Evolutionary conservation across 1,140 invertebrate species (phyloP).

Genomic region (Meloidogyne hapla): DNA sequence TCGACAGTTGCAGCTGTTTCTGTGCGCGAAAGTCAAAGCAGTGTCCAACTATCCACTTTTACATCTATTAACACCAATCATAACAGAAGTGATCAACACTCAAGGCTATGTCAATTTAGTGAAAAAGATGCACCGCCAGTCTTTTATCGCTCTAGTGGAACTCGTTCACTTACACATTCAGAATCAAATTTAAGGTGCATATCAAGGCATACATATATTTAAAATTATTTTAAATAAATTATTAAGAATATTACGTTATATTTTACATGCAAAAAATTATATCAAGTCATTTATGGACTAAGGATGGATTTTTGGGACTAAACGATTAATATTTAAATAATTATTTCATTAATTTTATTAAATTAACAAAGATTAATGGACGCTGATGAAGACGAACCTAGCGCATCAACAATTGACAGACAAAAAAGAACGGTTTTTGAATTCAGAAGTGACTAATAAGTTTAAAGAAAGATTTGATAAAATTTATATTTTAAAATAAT

Average conservation of each 20-base stretch:
- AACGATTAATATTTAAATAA: background rate
- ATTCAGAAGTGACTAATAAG: too few relatives aligned
- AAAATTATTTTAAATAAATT: too few relatives aligned
- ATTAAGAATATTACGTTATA: too few relatives aligned
- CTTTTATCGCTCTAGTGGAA: slow-evolving; percentile 38
- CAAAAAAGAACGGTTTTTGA: too few relatives aligned
- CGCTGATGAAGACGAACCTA: background rate
- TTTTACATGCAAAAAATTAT: too few relatives aligned
- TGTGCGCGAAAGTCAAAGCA: background rate
- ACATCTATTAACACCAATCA: slow-evolving; percentile 14
- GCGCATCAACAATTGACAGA: background rate
- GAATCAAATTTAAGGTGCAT: slow-evolving; percentile 46
- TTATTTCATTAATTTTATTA: background rate
- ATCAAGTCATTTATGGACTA: too few relatives aligned
- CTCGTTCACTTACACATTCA: slow-evolving; percentile 37
- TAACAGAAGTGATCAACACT: background rate
- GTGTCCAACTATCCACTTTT: slow-evolving; percentile 9
- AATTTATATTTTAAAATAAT: too few relatives aligned
- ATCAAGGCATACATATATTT: too few relatives aligned
- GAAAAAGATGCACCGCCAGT: slow-evolving; percentile 13
- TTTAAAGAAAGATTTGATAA: too few relatives aligned
- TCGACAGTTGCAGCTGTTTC: background rate
- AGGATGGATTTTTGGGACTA: too few relatives aligned
- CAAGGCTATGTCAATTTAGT: background rate
- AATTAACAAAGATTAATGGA: slow-evolving; percentile 15